Conservation (phyloP, 2,797 vertebrate species). For the Enteromius treurensis region DNA sequence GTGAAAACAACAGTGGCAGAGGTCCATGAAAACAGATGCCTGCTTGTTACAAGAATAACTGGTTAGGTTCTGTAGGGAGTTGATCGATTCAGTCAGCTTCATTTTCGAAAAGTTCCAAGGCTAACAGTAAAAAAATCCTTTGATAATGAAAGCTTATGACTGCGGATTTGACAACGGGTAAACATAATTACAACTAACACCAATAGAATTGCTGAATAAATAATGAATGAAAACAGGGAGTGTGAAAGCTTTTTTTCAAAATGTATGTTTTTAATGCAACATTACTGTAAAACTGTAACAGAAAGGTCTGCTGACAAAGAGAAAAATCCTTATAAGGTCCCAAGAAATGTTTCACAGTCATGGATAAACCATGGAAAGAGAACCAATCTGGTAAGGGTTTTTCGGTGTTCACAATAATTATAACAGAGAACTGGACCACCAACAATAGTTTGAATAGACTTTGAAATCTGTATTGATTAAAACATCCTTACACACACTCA, state of each 20-base stretch:
- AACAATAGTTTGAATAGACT: constrained; percentile 37
- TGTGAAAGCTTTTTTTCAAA: background rate
- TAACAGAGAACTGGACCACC: constrained; percentile 37
- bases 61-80: background rate
- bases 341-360: constrained; percentile 29
- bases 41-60: background rate
- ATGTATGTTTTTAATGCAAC: constrained; percentile 38
- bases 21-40: background rate
- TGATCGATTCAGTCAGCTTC: background rate
- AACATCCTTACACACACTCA: background rate
- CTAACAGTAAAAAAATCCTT: background rate
- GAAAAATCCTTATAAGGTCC: constrained; percentile 25
- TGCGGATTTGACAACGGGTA: constrained; percentile 20
- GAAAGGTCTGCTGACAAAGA: constrained; percentile 24
- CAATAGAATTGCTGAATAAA: constrained; percentile 23
- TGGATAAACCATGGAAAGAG: constrained; percentile 33
- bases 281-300: constrained; percentile 33
- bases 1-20: background rate
- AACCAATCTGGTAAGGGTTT: constrained; percentile 11
- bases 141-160: constrained; percentile 24
- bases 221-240: constrained; percentile 25
- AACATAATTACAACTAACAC: constrained; percentile 20
- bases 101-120: constrained; percentile 14
- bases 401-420: constrained; percentile 28
- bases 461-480: constrained; percentile 42